Base-by-base conservation (phyloP, 1,140 invertebrate species). In the Drosophila sulfurigaster region DNA sequence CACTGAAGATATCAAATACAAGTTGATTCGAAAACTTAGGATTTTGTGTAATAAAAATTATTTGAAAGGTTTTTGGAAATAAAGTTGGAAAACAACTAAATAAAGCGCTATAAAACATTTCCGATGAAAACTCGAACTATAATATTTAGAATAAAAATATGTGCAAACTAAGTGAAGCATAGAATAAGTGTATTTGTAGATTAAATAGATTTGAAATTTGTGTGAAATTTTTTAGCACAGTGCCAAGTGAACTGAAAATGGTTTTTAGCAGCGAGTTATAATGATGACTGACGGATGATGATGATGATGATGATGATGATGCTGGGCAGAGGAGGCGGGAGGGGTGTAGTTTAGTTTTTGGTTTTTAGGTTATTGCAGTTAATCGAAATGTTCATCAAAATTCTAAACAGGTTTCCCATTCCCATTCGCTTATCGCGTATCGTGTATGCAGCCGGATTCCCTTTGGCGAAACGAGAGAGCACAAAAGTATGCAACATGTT, bases 401-500 rank as follows among this genome's bases (percentile, higher is more conserved):
- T 86, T 81, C 82, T 79, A 86, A 79, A 54, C 58, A 63, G 6
- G 35, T 28, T 16, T 62, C 69, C 52, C 67, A 72, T 59, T 82
- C 20, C 2, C 20, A 3, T 25, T 25, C 20, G 20, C 20, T 25
- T 25, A 25, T 25, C 20, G 20, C 20, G 20, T 25, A 25, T 25
- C 66, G 70, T 71, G 63, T 75, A 79, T 82, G 80, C 77, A 76
- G 30, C 58, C 58, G 30, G 38, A 8, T 52, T 25, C 32, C 72
- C 68, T 15, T 49, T 16, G 70, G 62, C 46, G 5, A 41, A 13
- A 35, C 20, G 20, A 25, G 20, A 60, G 70, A 80, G 83, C 86
- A 62, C 80, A 81, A 82, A 88, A 80, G 83, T 87, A 87, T 88
- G 83, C 82, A 88, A 76, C 76, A 73, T 87, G 80, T 74, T 88